Conservation (phyloP, 2,797 vertebrate species). For the Stomatorhinus walkeri region DNA sequence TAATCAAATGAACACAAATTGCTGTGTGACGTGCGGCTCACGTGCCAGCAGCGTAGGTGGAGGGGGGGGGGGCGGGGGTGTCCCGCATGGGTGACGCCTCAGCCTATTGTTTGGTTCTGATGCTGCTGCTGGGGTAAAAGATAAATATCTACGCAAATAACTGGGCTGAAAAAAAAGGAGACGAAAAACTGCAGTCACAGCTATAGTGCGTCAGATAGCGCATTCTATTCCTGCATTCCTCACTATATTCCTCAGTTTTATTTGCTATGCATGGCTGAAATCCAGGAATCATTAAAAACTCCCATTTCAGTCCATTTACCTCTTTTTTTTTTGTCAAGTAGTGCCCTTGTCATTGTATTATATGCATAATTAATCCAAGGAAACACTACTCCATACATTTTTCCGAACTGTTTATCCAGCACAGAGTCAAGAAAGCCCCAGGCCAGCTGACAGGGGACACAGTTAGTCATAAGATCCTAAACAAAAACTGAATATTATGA, state of each 20-base stretch:
- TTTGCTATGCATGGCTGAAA: not conserved
- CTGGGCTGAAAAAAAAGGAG: not conserved
- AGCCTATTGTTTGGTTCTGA: not conserved
- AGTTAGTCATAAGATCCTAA: not conserved
- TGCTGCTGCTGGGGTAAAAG: not conserved
- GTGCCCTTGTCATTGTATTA: not conserved
- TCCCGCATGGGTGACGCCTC: not conserved
- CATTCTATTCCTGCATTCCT: not conserved
- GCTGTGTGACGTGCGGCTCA: not conserved
- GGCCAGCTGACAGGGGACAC: not conserved
- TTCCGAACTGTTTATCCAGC: not conserved
- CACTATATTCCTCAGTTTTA: not conserved
- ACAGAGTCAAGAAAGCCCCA: not conserved
- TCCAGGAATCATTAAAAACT: not conserved
- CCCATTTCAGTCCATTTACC: not conserved
- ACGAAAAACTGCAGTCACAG: not conserved
- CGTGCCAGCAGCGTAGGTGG: not conserved
- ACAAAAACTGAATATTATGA: not conserved
- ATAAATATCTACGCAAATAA: not conserved
- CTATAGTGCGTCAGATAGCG: not conserved
- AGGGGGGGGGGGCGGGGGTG: not conserved
- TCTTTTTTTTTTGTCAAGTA: not conserved
- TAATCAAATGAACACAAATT: not conserved
- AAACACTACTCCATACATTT: not conserved
- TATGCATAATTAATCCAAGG: not conserved